Base-by-base conservation (phyloP, 2,888 invertebrate species). In the Zygogramma bicolorata region DNA sequence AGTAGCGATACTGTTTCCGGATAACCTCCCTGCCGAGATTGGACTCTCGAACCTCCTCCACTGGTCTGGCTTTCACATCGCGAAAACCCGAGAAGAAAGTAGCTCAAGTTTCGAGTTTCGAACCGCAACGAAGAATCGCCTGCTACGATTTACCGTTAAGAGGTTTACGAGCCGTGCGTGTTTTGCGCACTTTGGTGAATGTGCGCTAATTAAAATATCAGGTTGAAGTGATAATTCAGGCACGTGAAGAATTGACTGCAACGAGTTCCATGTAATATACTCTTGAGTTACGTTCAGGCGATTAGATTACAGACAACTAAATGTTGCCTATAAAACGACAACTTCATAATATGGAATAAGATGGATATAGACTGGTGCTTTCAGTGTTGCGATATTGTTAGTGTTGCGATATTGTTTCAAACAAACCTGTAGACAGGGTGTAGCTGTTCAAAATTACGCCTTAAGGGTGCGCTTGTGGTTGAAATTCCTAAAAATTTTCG, bases 181-280 rank as follows among this genome's bases (percentile, higher is more conserved):
- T 53, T 25, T 53, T 53, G 53, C 53, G 53, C 53, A 53, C 53
- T 53, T 53, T 53, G n/a, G 53, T 53, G n/a, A 53, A 53, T 53
- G 53, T 53, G 25, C 53, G 53, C 53, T 53, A 53, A 53, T 53
- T 53, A 53, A 53, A 53, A 53, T 53, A 53, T 53, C 53, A 53
- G 53, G 25, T 53, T 53, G 53, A 53, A 53, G 53, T 53, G 53
- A 53, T 53, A 53, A 53, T 53, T 53, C n/a, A 53, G 25, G 25
- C 27, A 53, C 13, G 53, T 25, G 53, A 53, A 27, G 53, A 53
- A 27, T 53, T 25, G 25, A 27, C 53, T n/a, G 2, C 27, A 25
- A 27, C 53, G 15, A 27, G 53, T 53, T 25, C 27, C n/a, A 27
- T 53, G n/a, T 53, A 53, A 53, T n/a, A 6, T 25, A 53, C 22